Percentiles rank a stretch among this genome's conserved stretches.
Conservation (phyloP, 2,888 invertebrate genomes). For the Heteromyza rotundicornis region DNA sequence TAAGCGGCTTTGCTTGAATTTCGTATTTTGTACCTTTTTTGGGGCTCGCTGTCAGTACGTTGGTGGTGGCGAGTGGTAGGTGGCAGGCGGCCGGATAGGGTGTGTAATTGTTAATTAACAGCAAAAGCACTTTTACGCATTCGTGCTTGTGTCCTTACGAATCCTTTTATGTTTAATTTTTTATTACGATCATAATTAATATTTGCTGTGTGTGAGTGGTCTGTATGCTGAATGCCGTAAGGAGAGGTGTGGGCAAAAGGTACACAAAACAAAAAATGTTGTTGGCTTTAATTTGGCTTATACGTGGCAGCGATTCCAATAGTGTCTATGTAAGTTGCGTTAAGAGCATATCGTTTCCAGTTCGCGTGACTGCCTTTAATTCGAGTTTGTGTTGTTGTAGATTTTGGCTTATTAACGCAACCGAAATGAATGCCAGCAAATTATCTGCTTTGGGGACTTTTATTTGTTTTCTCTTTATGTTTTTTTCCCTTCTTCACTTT, state of each 20-base stretch:
- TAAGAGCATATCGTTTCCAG: background rate
- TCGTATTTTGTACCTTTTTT: background rate
- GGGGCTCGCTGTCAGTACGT: background rate
- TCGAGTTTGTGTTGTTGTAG: background rate
- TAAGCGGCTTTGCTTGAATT: background rate
- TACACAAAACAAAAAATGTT: too few species aligned
- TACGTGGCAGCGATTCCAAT: background rate
- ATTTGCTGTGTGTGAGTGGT: background rate
- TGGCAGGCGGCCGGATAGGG: background rate
- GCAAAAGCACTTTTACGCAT: conserved; percentile 3
- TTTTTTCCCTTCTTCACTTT: too few species aligned
- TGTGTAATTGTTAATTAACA: conserved; percentile 7
- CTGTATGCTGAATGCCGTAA: background rate
- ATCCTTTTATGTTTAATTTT: background rate
- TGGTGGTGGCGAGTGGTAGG: background rate
- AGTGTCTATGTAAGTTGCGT: background rate
- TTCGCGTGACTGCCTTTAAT: background rate
- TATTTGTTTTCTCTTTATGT: conserved; percentile 1
- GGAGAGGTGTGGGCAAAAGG: background rate
- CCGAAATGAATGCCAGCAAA: background rate
- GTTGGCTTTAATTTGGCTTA: too few species aligned
- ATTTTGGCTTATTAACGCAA: background rate
- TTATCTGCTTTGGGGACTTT: background rate
- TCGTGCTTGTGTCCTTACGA: background rate
- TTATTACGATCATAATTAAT: background rate